Conservation (phyloP, 2,113 vertebrate genomes). For the Thomomys bottae region DNA sequence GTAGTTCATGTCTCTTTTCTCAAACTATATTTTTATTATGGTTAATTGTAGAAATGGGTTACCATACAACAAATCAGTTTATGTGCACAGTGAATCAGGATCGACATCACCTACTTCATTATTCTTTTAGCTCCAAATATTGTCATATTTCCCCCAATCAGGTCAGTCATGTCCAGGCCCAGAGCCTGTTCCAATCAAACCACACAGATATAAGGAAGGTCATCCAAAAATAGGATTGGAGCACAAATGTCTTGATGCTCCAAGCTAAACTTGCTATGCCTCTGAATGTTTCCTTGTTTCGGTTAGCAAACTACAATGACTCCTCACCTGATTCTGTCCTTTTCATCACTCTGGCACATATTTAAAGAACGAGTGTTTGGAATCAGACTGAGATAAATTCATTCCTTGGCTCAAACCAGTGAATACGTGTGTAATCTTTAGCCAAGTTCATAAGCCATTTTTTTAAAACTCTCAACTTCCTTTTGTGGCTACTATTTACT, state of each 20-base stretch:
- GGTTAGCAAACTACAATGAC: not conserved
- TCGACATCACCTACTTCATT: not conserved
- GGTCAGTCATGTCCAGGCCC: not conserved
- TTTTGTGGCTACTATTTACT: conserved; percentile 45
- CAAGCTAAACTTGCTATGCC: not conserved
- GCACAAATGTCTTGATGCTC: not conserved
- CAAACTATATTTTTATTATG: too few relatives aligned
- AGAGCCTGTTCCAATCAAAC: not conserved
- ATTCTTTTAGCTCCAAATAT: not conserved
- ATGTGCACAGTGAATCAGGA: too few relatives aligned
- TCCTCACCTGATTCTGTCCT: not conserved
- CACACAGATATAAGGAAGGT: not conserved
- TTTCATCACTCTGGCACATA: not conserved
- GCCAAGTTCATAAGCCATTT: not conserved
- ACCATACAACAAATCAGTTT: too few relatives aligned
- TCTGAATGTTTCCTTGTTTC: not conserved
- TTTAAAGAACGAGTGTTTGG: not conserved
- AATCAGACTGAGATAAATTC: not conserved
- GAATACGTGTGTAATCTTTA: not conserved
- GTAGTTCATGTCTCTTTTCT: too few relatives aligned
- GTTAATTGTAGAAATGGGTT: too few relatives aligned
- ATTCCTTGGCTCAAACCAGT: not conserved
- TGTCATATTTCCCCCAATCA: not conserved
- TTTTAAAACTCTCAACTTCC: not conserved
- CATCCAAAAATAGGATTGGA: not conserved